Base-by-base conservation (phyloP, 2,797 vertebrate species). In the Nannoperca obscura region DNA sequence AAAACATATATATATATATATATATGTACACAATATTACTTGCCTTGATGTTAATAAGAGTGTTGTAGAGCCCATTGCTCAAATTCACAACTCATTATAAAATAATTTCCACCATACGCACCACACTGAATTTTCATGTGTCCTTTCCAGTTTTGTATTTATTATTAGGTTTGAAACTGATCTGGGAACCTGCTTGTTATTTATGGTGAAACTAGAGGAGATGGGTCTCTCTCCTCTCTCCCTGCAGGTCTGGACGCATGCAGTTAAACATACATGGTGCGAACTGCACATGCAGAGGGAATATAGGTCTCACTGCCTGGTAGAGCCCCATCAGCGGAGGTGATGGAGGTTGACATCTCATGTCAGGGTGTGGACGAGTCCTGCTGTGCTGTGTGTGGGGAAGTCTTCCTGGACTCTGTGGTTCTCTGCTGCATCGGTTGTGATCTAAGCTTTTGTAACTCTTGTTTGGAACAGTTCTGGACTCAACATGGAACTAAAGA, bases 391-490 rank as follows among this genome's bases (percentile, higher is more conserved):
- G 55, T 87, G 59, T 90, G 85, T 71, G 66, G 62, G 15, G 71
- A 90, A 73, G 36, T 68, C 54, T 89, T 93, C 52, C 55, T 55
- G 49, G 34, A 64, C 71, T 76, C 88, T 5, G 12, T 68, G 60
- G 88, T 92, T 30, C 86, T 90, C 61, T 85, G 78, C 88, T 90
- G 89, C 47, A 24, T 86, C 4, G 10, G 12, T 4, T 92, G 85
- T 46, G 42, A 42, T 20, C 17, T 44, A 1, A 81, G 84, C 64
- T 90, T 94, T 67, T 93, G 88, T 34, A 67, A 70, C 36, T 42
- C 32, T 13, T 92, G 88, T 64, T 80, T 91, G 71, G 71, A 82
- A 42, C 36, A 80, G 27, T 89, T 90, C 55, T 92, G 90, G 88
- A 53, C 57, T 62, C 73, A 82, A n/a, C 65, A 81, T 59, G 82